Conservation (phyloP, 2,888 invertebrate species). For the Drosophila ezoana region DNA sequence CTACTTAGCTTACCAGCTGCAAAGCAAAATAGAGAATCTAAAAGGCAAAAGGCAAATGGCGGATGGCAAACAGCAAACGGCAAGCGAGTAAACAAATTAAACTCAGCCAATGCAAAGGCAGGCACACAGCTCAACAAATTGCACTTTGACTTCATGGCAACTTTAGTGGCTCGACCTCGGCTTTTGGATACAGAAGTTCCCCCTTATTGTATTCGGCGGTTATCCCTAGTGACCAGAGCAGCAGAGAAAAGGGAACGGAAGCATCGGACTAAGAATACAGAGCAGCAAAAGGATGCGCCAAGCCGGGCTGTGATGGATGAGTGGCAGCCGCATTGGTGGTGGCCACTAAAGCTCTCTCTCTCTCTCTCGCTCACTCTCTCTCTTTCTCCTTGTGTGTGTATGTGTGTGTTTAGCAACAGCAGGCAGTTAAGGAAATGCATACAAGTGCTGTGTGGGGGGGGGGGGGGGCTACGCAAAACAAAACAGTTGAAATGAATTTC, state of each 20-base stretch:
- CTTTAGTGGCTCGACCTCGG: slow-evolving; percentile 66
- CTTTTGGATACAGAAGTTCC: slow-evolving; percentile 42
- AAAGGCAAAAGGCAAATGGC: background rate
- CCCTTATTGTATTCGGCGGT: slow-evolving; percentile 62
- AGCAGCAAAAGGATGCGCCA: slow-evolving; percentile 35
- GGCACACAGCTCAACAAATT: slow-evolving; percentile 65
- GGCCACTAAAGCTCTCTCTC: slow-evolving; percentile 20
- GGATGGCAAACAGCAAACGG: slow-evolving; percentile 28
- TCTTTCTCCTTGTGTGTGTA: slow-evolving; percentile 8
- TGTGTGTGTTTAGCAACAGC: background rate
- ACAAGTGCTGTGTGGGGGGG: background rate
- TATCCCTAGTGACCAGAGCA: slow-evolving; percentile 67
- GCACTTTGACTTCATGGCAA: slow-evolving; percentile 73
- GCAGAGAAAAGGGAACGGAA: slow-evolving; percentile 35
- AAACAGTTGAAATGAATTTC: slow-evolving; percentile 76
- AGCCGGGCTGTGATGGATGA: slow-evolving; percentile 50
- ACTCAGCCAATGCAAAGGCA: slow-evolving; percentile 54
- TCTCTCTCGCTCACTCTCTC: background rate
- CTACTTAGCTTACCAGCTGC: slow-evolving; percentile 27
- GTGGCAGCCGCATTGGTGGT: slow-evolving; percentile 51
- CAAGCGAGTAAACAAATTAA: slow-evolving; percentile 68
- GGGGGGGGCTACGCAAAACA: slow-evolving; percentile 13
- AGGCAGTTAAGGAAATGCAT: slow-evolving; percentile 56
- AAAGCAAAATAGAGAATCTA: background rate
- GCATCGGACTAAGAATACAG: slow-evolving; percentile 27